Base-by-base conservation (phyloP, 2,888 invertebrate genomes). In the Syrphus vitripennis region DNA sequence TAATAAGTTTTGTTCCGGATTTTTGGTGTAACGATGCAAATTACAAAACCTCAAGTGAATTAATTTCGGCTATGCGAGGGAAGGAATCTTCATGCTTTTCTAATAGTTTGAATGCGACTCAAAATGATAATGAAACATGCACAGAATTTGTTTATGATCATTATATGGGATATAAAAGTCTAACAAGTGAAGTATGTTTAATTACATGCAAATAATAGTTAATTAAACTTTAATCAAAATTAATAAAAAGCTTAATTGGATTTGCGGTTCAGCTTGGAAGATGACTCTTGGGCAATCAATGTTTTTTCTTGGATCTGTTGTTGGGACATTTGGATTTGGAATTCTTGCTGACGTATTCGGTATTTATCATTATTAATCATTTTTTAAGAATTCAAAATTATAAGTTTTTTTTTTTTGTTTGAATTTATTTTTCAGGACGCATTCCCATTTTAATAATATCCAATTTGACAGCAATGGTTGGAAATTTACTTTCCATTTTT, bases 281-380 rank as follows among this genome's bases (percentile, higher is more conserved):
- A 92, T 94, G 19, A 93, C 93, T 2, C 88, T 94, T 21, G 94
- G 94, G 0, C 94, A 95, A 89, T 94, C 94, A n/a, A 92, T 94
- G 89, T 95, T 94, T 90, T 95, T 94, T 89, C 91, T 94, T 53
- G 95, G 95, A 21, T 94, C 94, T 12, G 93, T 94, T 10, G 88
- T 94, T 29, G 95, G 95, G 2, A 94, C 93, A 34, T 90, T 95
- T 37, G 80, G 90, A 0, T 93, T 95, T 83, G 95, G 95, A 2
- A 91, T 93, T 72, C 88, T 94, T 53, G 94, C 95, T 0, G 95
- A 95, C 89, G 90, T 91, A 4, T 92, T 94, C 53, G 95, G 90
- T 90, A 74, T 3, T 0, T 2, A 19, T 45, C 0, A 21, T 42
- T 42, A 9, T 3, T 6, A 19, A 16, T 19, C 3, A 16, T 42